Base-by-base conservation (phyloP, 2,113 vertebrate species). In the Grallaria varia region DNA sequence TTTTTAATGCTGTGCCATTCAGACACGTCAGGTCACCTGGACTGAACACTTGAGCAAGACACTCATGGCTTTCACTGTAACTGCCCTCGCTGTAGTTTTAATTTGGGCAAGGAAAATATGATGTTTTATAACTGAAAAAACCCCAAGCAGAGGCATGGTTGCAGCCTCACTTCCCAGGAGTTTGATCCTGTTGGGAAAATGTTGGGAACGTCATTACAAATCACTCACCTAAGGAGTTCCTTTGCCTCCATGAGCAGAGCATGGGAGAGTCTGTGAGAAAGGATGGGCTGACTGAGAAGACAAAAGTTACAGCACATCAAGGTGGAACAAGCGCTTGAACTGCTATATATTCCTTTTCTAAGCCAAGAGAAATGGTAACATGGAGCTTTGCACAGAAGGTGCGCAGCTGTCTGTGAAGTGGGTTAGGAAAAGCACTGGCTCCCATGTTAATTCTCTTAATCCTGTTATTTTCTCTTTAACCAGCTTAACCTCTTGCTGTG, bases 381-480 rank as follows among this genome's bases (percentile, higher is more conserved):
- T 0, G 2, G 28, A 79, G 72, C 45, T 66, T 22, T 59, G 67
- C 58, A 72, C n/a, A 59, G 80, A 22, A 78, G 35, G 76, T 55
- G 39, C 27, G 20, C 60, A 71, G 77, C 52, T 39, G 53, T 14
- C 71, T 23, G 59, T 5, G 24, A 22, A 53, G 44, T 59, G 14
- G 44, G 40, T 39, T 14, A 47, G 59, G 45, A 69, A 74, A 88
- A 27, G 60, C 44, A 40, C 59, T 67, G 14, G 31, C 40, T 80
- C 35, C 28, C 21, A 4, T 6, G 2, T 77, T 83, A 85, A 89
- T 82, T 81, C 90, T 84, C 79, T 50, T 55, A 19, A 83, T 77
- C 92, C 77, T 14, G 47, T 95, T 93, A 89, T 76, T 75, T 96
- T 88, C 83, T 95, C 86, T 93, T 95, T 95, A 96, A 93, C 78